phyloP scores from a whole-genome alignment of 2,113 vertebrate species.

The Halichoeres trimaculatus region DNA sequence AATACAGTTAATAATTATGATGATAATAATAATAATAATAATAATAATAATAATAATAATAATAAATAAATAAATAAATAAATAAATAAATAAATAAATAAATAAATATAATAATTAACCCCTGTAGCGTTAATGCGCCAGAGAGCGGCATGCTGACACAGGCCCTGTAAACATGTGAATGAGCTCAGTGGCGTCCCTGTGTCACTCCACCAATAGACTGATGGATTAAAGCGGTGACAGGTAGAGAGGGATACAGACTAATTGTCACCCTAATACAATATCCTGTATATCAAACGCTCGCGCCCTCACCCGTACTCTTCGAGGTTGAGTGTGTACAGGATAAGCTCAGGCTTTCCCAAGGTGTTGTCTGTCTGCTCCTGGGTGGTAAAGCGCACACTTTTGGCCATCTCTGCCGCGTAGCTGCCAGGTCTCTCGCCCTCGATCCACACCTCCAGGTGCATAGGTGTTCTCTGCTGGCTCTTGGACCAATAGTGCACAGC shows the following conservation, averaged over 20 bases:
- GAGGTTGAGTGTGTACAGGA: conserved; percentile 91
- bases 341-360: conserved; percentile 88
- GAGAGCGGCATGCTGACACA: background rate
- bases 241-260: conserved; percentile 9
- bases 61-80: no score
- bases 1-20: no score
- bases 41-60: no score
- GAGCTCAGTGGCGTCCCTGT: conserved; percentile 2
- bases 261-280: conserved; percentile 62
- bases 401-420: conserved; percentile 88
- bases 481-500: conserved; percentile 94
- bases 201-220: conserved; percentile 12
- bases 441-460: conserved; percentile 94
- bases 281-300: conserved; percentile 63
- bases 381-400: conserved; percentile 88
- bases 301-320: conserved; percentile 89
- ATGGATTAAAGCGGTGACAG: conserved; percentile 32
- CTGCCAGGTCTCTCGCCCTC: conserved; percentile 91
- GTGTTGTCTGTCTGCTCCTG: conserved; percentile 85
- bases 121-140: no score
- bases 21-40: no score
- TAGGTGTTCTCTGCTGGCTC: conserved; percentile 80
- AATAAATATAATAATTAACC: no score
- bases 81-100: no score
- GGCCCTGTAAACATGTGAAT: conserved; percentile 12